Conservation (phyloP, 1,140 invertebrate genomes). For the Babylonia areolata region DNA sequence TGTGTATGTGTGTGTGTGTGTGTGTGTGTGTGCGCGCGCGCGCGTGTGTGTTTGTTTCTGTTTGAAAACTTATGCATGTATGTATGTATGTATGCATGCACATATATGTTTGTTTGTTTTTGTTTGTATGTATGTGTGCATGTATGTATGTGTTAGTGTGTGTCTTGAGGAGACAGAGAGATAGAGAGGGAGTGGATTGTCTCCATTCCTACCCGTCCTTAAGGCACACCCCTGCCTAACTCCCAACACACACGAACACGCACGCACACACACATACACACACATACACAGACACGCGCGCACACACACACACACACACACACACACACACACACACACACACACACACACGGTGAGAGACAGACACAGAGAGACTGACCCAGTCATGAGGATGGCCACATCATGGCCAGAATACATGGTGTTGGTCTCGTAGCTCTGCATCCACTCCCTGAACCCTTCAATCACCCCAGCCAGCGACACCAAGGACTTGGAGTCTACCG, state of each 20-base stretch:
- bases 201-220: no score
- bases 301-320: constrained; percentile 13
- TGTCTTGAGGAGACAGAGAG: no score
- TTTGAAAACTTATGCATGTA: no score
- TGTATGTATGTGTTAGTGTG: no score
- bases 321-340: constrained; percentile 17
- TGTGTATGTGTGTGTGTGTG: no score
- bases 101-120: background rate
- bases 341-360: background rate
- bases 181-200: no score
- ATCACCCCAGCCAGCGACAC: constrained; percentile 64
- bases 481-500: constrained; percentile 46
- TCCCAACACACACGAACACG: no score
- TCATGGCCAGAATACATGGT: constrained; percentile 57
- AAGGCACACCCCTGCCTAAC: no score
- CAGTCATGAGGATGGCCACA: constrained; percentile 62
- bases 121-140: background rate
- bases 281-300: background rate
- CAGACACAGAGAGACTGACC: constrained; percentile 31
- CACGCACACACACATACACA: background rate
- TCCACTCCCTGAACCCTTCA: constrained; percentile 61
- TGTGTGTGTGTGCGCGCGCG: no score
- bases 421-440: constrained; percentile 61
- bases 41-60: no score
- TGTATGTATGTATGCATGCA: background rate